phyloP scores from a whole-genome alignment of 2,888 invertebrate genomes.

The Andricus curvator region DNA sequence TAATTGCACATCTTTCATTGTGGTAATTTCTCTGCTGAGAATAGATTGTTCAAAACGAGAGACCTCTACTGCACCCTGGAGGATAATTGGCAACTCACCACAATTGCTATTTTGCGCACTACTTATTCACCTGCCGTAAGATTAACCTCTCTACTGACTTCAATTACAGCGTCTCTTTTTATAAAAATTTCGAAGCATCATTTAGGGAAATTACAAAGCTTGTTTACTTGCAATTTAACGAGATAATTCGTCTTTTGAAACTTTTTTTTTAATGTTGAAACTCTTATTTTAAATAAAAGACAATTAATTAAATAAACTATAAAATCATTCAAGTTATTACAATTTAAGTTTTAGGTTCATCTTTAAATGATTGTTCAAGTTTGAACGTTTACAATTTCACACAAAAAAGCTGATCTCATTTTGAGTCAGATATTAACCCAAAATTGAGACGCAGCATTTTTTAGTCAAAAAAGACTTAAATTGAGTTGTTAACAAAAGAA shows the following conservation, averaged over 20 bases:
- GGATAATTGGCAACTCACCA: slow-evolving; percentile 34
- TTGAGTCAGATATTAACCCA: too few species aligned
- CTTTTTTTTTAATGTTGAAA: too few species aligned
- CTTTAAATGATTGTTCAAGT: too few species aligned
- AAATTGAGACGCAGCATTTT: too few species aligned
- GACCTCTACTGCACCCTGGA: slow-evolving; percentile 13
- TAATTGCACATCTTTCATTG: slow-evolving; percentile 29
- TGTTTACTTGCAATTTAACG: background rate
- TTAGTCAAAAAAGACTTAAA: too few species aligned
- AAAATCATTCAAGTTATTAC: too few species aligned
- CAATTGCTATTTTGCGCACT: slow-evolving; percentile 31
- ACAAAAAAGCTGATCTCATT: too few species aligned
- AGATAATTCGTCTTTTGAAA: background rate
- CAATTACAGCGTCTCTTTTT: slow-evolving; percentile 7
- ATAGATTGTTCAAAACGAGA: slow-evolving; percentile 29
- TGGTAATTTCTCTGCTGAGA: slow-evolving; percentile 17
- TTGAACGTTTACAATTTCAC: too few species aligned
- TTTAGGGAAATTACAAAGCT: slow-evolving; percentile 16
- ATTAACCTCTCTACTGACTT: slow-evolving; percentile 22
- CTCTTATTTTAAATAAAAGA: too few species aligned
- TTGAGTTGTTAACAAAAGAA: too few species aligned
- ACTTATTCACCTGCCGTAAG: slow-evolving; percentile 4
- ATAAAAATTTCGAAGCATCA: background rate
- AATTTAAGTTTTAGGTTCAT: too few species aligned
- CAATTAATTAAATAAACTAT: too few species aligned